These are phyloP conservation scores for Mythimna albipuncta DNA, from an alignment of 2,888 invertebrate species.

Conservation along the genomic window DNA sequence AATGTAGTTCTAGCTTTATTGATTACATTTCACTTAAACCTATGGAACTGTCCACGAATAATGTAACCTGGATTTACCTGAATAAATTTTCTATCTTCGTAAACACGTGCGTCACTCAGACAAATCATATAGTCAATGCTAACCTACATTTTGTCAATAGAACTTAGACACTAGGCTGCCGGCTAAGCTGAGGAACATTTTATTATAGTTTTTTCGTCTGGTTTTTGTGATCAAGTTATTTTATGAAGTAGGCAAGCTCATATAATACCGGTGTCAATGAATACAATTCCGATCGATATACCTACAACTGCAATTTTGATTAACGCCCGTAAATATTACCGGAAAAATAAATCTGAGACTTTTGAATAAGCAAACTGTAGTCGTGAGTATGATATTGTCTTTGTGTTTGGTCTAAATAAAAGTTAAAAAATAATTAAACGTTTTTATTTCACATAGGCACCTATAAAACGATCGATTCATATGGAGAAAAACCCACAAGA, in stretches of 20 bases:
- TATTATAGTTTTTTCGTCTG: not conserved
- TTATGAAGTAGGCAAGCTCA: not conserved
- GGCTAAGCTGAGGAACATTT: not conserved
- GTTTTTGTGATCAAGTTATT: conserved; percentile 1
- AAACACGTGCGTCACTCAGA: not conserved
- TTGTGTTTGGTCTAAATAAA: too few species aligned
- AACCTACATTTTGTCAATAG: conserved; percentile 17
- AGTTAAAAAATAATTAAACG: too few species aligned
- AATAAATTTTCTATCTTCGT: not conserved
- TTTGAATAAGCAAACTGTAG: not conserved
- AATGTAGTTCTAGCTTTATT: not conserved
- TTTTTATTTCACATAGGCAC: too few species aligned
- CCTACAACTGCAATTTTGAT: not conserved
- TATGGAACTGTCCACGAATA: not conserved
- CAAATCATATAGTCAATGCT: not conserved
- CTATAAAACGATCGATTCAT: too few species aligned
- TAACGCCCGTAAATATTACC: not conserved
- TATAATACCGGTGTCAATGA: conserved; percentile 5
- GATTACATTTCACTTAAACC: not conserved
- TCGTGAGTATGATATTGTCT: not conserved
- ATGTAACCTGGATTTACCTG: conserved; percentile 4
- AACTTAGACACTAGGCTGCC: not conserved
- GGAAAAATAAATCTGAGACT: not conserved
- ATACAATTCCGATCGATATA: not conserved
- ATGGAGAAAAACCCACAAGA: too few species aligned